Evolutionary conservation across 2,113 vertebrate species (phyloP), one percentile per base, ranked within the genome.

Genomic region (Protobothrops mucrosquamatus): DNA sequence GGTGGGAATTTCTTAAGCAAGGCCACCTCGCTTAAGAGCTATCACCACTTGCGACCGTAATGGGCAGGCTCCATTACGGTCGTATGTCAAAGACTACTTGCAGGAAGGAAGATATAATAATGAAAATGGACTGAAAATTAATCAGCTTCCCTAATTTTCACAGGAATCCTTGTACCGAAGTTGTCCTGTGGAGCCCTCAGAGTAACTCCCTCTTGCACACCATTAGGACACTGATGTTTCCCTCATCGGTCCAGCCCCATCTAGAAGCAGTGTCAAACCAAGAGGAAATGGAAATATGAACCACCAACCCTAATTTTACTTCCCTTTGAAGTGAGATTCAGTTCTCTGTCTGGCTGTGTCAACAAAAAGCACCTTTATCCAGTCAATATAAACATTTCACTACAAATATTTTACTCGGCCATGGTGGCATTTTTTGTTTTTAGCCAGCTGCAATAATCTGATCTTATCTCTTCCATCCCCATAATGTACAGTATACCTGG

Each of bases 281-380:
- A 86, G 91, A 93, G 34, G 87, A 92, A 89, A 93, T 93, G 93
- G 93, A 93, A 64, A 55, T 43, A 55, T 92, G 74, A 93, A 24
- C 18, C 23, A 46, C 9, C 87, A 54, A 18, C 20, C 29, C 43
- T 4, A 81, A 3, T 23, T 56, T 23, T 59, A 14, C 29, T 86
- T 5, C 29, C 29, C 29, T 69, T 88, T 88, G 48, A 43, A 90
- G 14, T 56, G 22, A 64, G 20, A 26, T 14, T 34, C 39, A 0
- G 24, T 11, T 56, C 8, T 74, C 51, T 5, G 43, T 14, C 69
- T 29, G 48, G 10, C 51, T 23, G 64, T 56, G 29, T 52, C 69
- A 93, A 26, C 54, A 52, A 87, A 22, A 11, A 34, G n/a, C 56
- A 29, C 34, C 9, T n/a, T 81, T 23, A 46, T 46, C 34, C 15